A percentile compares a stretch with the other conserved stretches of the same genome.
These are phyloP conservation scores for Suillia variegata DNA, from an alignment of 2,888 invertebrate species.

Conservation along the genomic window DNA sequence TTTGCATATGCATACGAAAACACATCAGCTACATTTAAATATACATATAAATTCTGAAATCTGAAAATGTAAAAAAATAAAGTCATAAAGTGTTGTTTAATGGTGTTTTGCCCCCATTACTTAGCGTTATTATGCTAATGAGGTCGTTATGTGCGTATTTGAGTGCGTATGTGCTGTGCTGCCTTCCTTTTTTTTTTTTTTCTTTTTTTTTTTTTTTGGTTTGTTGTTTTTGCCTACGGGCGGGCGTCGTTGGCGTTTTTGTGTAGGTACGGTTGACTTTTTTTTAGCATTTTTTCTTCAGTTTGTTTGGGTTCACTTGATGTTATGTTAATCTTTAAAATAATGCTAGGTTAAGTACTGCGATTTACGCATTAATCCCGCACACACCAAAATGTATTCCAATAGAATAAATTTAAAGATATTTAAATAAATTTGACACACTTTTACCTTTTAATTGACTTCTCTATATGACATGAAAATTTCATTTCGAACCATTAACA, in stretches of 20 bases:
- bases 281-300: not conserved
- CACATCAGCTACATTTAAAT: conserved; percentile 1
- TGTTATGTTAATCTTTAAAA: not conserved
- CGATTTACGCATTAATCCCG: not conserved
- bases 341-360: conserved; percentile 4
- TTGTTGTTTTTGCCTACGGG: conserved; percentile 17
- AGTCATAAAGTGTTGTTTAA: conserved; percentile 61
- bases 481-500: no score
- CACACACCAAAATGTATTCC: no score
- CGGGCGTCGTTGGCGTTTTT: not conserved
- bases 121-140: conserved; percentile 59
- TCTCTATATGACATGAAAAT: no score
- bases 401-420: no score
- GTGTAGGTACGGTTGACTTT: not conserved
- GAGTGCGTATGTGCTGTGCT: conserved; percentile 13
- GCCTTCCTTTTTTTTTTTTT: not conserved
- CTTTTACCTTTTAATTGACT: no score
- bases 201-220: not conserved
- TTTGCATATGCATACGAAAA: not conserved
- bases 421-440: no score
- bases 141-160: conserved; percentile 54
- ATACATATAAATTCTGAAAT: not conserved
- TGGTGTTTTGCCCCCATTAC: conserved; percentile 57
- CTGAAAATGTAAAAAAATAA: conserved; percentile 33
- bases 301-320: not conserved